Evolutionary conservation across 2,888 invertebrate species (phyloP).

Genomic region (Sylvicola cinctus): DNA sequence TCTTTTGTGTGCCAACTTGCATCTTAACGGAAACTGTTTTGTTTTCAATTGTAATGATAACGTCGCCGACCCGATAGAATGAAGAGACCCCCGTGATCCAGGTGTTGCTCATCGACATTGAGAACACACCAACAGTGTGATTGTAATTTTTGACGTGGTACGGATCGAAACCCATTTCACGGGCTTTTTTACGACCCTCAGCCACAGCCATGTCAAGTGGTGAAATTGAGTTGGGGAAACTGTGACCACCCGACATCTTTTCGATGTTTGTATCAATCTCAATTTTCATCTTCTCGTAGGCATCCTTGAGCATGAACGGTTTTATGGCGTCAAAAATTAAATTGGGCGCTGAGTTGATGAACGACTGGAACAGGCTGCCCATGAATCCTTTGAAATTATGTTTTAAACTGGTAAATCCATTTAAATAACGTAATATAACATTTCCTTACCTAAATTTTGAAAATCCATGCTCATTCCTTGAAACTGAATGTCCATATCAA

Average conservation of each 20-base stretch:
- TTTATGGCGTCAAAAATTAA: slow-evolving; percentile 75
- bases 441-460: slow-evolving; percentile 35
- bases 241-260: slow-evolving; percentile 42
- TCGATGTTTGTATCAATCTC: slow-evolving; percentile 56
- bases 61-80: slow-evolving; percentile 62
- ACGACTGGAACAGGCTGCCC: slow-evolving; percentile 44
- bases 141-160: slow-evolving; percentile 51
- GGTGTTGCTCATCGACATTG: slow-evolving; percentile 47
- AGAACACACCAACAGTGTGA: slow-evolving; percentile 46
- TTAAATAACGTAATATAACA: neutral
- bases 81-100: slow-evolving; percentile 62
- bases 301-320: slow-evolving; percentile 58
- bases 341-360: slow-evolving; percentile 63
- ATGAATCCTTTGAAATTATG: slow-evolving; percentile 37
- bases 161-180: slow-evolving; percentile 46
- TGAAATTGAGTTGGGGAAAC: slow-evolving; percentile 67
- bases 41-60: slow-evolving; percentile 49
- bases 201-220: slow-evolving; percentile 68
- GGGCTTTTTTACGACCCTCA: slow-evolving; percentile 48
- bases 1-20: slow-evolving; percentile 59
- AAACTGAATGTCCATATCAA: slow-evolving; percentile 59
- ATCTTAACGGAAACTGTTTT: slow-evolving; percentile 38
- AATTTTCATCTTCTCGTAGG: slow-evolving; percentile 48
- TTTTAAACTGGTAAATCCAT: neutral
- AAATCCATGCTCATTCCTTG: slow-evolving; percentile 59